Conservation (phyloP, 2,888 invertebrate genomes). For the Deilephila elpenor region DNA sequence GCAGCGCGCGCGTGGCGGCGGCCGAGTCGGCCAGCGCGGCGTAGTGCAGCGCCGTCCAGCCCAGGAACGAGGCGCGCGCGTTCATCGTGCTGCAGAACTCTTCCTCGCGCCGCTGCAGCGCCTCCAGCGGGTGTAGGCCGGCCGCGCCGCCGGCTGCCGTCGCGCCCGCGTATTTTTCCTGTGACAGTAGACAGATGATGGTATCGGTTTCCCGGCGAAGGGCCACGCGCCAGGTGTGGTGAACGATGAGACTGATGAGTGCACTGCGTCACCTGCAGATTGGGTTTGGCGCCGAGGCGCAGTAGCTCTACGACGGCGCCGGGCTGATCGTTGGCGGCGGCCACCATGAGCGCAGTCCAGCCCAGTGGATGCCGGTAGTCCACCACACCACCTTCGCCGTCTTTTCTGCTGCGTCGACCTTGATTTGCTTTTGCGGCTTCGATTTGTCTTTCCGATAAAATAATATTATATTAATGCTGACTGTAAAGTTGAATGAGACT, state of each 20-base stretch:
- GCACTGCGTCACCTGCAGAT: slow-evolving; percentile 84
- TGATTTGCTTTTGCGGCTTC: slow-evolving; percentile 49
- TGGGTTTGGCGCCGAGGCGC: slow-evolving; percentile 91
- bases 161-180: slow-evolving; percentile 86
- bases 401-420: slow-evolving; percentile 38
- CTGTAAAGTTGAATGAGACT: too few species aligned
- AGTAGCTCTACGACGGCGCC: slow-evolving; percentile 86
- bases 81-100: slow-evolving; percentile 91
- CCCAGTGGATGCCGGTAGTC: slow-evolving; percentile 91
- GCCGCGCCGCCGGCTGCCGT: slow-evolving; percentile 87
- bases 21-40: slow-evolving; percentile 91
- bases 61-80: slow-evolving; percentile 90
- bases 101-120: slow-evolving; percentile 89
- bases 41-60: slow-evolving; percentile 95
- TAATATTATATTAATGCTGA: not conserved
- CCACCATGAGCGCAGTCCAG: slow-evolving; percentile 94
- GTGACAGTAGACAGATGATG: not conserved
- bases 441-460: slow-evolving; percentile 56
- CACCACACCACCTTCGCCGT: slow-evolving; percentile 78
- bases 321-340: slow-evolving; percentile 90
- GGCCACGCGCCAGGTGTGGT: too few species aligned
- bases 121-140: slow-evolving; percentile 90
- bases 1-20: slow-evolving; percentile 85
- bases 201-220: too few species aligned
- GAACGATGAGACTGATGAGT: not conserved